Conservation (phyloP, 1,140 invertebrate species). For the Cyclina sinensis region DNA sequence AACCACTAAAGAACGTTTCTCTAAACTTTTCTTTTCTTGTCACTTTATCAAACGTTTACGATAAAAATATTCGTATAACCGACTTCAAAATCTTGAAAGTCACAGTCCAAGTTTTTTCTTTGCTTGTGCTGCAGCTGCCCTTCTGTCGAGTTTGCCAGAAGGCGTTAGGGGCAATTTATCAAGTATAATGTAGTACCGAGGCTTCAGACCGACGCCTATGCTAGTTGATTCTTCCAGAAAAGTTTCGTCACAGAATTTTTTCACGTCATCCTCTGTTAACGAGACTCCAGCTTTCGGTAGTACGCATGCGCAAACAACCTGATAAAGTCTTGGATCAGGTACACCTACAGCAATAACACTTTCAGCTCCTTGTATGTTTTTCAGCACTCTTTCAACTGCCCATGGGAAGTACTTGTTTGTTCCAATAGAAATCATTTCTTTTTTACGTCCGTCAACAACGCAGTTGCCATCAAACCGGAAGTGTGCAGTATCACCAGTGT, state of each 20-base stretch:
- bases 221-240: conserved; percentile 43
- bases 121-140: background rate
- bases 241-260: conserved; percentile 36
- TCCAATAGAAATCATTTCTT: conserved; percentile 44
- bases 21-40: no score
- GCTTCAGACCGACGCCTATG: conserved; percentile 4
- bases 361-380: background rate
- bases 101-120: conserved; percentile 40
- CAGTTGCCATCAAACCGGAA: conserved; percentile 42
- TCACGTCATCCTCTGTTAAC: conserved; percentile 24
- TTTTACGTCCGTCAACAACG: conserved; percentile 31
- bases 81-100: background rate
- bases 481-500: conserved; percentile 47
- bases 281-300: background rate
- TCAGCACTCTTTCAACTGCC: conserved; percentile 25
- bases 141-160: conserved; percentile 42
- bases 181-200: conserved; percentile 39
- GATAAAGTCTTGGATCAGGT: conserved; percentile 20
- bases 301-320: conserved; percentile 25
- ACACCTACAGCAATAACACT: conserved; percentile 27
- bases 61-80: no score
- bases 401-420: conserved; percentile 25
- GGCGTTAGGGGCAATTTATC: conserved; percentile 19
- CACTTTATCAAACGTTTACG: no score
- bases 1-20: no score